Evolutionary conservation across 2,113 vertebrate genomes (phyloP).

Genomic region (Salvator merianae): DNA sequence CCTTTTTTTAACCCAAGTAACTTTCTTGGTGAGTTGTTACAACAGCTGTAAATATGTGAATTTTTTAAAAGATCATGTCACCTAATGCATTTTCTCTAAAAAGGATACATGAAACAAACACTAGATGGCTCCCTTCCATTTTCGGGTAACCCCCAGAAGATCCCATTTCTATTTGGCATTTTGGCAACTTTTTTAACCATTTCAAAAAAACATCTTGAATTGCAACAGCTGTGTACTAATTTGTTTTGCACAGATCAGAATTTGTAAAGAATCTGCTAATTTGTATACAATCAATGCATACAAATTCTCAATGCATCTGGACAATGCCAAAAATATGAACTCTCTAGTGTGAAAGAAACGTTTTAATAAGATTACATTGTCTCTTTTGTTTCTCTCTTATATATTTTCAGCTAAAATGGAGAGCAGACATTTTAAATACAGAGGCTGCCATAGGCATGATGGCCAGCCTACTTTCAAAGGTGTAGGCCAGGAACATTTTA

Average conservation of each 20-base stretch:
- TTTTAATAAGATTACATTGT: too few relatives aligned
- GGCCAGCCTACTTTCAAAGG: too few relatives aligned
- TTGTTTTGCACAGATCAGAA: slow-evolving; percentile 34
- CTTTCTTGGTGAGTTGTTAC: neutral
- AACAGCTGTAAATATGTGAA: slow-evolving; percentile 29
- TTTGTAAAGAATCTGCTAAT: too few relatives aligned
- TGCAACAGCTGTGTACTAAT: slow-evolving; percentile 39
- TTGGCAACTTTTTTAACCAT: too few relatives aligned
- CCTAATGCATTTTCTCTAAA: neutral
- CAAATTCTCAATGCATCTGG: too few relatives aligned
- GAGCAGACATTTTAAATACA: neutral
- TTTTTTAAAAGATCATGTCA: neutral
- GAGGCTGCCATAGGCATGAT: neutral
- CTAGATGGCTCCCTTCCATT: slow-evolving; percentile 75
- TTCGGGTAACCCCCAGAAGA: slow-evolving; percentile 49
- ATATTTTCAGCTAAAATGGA: neutral
- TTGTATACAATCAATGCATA: too few relatives aligned
- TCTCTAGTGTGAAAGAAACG: too few relatives aligned
- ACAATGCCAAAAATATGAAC: too few relatives aligned
- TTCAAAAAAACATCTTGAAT: slow-evolving; percentile 4
- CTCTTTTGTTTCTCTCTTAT: too few relatives aligned
- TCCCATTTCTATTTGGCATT: slow-evolving; percentile 5
- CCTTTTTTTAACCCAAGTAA: neutral
- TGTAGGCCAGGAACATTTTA: too few relatives aligned
- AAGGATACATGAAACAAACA: slow-evolving; percentile 68